Base-by-base conservation (phyloP, 2,888 invertebrate genomes). In the Dasysyrphus tricinctus region DNA sequence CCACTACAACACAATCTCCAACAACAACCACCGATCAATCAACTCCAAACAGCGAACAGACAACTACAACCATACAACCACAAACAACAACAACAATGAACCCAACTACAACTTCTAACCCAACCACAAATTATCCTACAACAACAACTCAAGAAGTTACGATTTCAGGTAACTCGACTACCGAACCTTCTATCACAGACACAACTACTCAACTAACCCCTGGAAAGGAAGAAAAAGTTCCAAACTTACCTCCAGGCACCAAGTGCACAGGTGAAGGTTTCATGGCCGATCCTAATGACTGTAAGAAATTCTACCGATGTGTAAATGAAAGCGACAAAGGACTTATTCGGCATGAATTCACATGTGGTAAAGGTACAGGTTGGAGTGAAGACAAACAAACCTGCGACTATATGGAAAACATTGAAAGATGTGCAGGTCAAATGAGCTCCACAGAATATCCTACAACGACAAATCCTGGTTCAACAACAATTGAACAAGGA, bases 371-470 rank as follows among this genome's bases (percentile, higher is more conserved):
- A 78, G 95, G 95, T 44, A 96, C 96, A 0, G 94, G 94, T n/a
- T 96, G 96, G 95, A 95, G 95, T 89, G 94, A 94, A 89, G 93
- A 93, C n/a, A 92, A 94, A 72, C 93, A 94, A 89, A 94, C 94
- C 1, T 96, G 95, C 88, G 94, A 94, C 90, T 93, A 94, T 89
- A 92, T 93, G 8, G 92, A 91, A 4, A 91, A 91, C 65, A 89
- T 92, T 14, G 89, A 90, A 1, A 81, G 90, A 32, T 92, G 92
- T 76, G 88, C 88, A n/a, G 90, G 90, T 11, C 89, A 89, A 75
- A 88, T 88, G 1, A 89, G 88, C 42, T 32, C 75, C 32, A 79
- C 84, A 14, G 86, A 79, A 51, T 80, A 78, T 79, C 79, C 88
- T 88, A 80, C 89, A 14, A 80, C 85, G 4, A 74, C 73, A 9